Base-by-base conservation (phyloP, 2,888 invertebrate genomes). In the Plutella xylostella region DNA sequence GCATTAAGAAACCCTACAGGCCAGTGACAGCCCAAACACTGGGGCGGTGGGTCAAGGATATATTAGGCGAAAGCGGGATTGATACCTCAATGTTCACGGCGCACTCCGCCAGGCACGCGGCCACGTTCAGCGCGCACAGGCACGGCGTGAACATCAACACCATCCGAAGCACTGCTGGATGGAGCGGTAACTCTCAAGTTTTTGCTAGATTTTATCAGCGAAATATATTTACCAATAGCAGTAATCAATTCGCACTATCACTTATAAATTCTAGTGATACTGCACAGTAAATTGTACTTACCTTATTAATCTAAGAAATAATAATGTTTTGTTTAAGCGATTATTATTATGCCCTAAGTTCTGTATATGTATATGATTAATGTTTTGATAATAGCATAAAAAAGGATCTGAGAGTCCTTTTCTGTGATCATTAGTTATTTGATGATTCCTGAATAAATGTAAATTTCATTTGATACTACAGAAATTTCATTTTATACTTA, bases 71-170 rank as follows among this genome's bases (percentile, higher is more conserved):
- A 6, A 14, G n/a, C 5, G 33, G 33, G 33, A 33, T 33, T 33
- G 33, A 33, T n/a, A 4, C 4, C 5, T 14, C 33, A 6, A 33
- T 33, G 6, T 33, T 33, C 33, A 14, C 33, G 5, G 33, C 33
- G 9, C 33, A 33, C 33, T 14, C n/a, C n/a, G n/a, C 33, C 33
- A 33, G 33, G 33, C 33, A 33, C 33, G 33, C 6, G 6, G 33
- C 33, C 33, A 33, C 33, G n/a, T 33, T n/a, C 33, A 14, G n/a
- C n/a, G 33, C 33, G n/a, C 33, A 33, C n/a, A 33, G n/a, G n/a
- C 6, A 14, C 4, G 33, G 33, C 5, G 33, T 33, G 12, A 33
- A 14, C n/a, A 33, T 33, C 12, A n/a, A 33, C 15, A 12, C 12
- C n/a, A 33, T 33, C n/a, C 5, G 15, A 33, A 6, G 15, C 5